phyloP scores from a whole-genome alignment of 2,113 vertebrate species.

The Isichthys henryi region DNA sequence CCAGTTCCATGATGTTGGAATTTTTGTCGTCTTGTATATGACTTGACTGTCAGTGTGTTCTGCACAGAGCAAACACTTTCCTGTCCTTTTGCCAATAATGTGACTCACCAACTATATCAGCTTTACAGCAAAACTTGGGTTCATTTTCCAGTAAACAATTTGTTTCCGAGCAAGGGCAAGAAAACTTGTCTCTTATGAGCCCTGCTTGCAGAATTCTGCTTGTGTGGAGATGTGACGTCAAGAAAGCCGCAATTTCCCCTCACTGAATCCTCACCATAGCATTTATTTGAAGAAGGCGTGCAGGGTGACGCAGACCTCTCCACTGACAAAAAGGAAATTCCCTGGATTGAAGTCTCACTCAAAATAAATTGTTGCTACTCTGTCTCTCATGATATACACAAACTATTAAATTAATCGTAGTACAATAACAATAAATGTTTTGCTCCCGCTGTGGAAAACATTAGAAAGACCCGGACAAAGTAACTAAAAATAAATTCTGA shows the following conservation, averaged over 20 bases:
- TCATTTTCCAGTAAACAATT: slow-evolving; percentile 13
- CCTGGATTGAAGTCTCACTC: not conserved
- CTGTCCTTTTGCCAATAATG: slow-evolving; percentile 19
- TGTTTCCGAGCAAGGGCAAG: slow-evolving; percentile 7
- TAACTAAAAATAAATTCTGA: not conserved
- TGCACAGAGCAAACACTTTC: not conserved
- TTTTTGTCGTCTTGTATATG: not conserved
- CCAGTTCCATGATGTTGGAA: not conserved
- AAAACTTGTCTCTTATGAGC: not conserved
- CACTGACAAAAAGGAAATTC: not conserved
- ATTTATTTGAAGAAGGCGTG: not conserved
- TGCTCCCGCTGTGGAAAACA: not conserved
- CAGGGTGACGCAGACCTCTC: not conserved
- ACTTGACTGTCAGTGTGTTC: not conserved
- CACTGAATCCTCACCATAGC: not conserved
- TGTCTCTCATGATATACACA: not conserved
- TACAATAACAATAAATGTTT: not conserved
- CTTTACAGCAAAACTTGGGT: slow-evolving; percentile 8
- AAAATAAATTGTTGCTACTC: not conserved
- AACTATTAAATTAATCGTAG: not conserved
- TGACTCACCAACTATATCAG: slow-evolving; percentile 13
- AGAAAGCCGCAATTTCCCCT: slow-evolving; percentile 12
- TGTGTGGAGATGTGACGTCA: not conserved
- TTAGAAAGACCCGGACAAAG: not conserved
- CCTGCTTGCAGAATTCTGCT: not conserved